Evolutionary conservation across 2,113 vertebrate species (phyloP).

Genomic region (Lepus americanus): DNA sequence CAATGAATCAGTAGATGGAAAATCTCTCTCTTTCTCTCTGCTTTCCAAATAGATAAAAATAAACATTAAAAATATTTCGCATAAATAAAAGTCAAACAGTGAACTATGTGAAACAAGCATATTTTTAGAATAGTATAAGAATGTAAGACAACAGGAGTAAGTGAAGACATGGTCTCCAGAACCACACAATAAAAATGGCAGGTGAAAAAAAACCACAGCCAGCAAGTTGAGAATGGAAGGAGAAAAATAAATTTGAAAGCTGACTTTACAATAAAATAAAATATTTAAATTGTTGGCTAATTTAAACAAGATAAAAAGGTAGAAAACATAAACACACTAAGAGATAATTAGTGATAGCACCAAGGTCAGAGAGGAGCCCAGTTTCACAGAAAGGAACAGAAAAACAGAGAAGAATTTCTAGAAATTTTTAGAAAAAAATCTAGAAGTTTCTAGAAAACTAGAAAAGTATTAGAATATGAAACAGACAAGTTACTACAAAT

Average conservation of each 20-base stretch:
- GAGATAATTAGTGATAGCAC: neutral
- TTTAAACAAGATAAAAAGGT: neutral
- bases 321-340: neutral
- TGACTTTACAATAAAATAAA: neutral
- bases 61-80: neutral
- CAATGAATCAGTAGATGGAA: too few species aligned
- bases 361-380: neutral
- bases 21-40: too few species aligned
- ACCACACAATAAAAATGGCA: neutral
- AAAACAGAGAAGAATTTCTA: neutral
- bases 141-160: neutral
- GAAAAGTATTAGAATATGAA: conserved; percentile 3
- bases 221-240: neutral
- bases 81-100: neutral
- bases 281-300: neutral
- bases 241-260: neutral
- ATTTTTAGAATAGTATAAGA: neutral
- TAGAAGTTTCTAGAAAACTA: neutral
- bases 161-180: neutral
- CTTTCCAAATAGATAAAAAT: too few species aligned
- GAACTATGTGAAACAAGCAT: neutral
- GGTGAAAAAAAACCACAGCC: neutral
- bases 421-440: neutral
- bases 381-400: neutral
- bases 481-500: neutral